A percentile compares a stretch with the other conserved stretches of the same genome.
These are phyloP conservation scores for Papilio dardanus DNA, from an alignment of 1,140 invertebrate genomes.

Conservation along the genomic window DNA sequence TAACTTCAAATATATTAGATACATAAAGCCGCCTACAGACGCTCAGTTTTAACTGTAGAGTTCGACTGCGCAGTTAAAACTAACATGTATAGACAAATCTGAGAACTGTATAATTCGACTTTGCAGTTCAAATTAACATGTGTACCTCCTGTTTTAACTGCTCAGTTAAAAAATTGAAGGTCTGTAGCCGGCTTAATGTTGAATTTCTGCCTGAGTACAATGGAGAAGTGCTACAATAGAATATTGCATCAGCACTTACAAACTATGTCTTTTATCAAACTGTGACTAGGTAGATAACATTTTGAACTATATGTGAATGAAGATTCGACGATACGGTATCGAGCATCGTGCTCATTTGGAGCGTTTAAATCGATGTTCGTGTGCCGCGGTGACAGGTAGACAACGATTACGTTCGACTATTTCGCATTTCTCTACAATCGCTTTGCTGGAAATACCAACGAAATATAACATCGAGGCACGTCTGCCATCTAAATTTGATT, in stretches of 20 bases:
- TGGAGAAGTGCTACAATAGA: not conserved
- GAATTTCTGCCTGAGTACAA: no score
- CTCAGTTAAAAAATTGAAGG: no score
- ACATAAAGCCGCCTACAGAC: no score
- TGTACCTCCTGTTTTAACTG: no score
- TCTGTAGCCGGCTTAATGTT: no score
- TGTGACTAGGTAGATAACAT: not conserved
- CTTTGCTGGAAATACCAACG: not conserved
- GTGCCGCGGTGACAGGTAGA: not conserved
- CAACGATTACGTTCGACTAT: constrained; percentile 13
- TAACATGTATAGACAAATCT: no score
- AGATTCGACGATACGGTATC: constrained; percentile 4
- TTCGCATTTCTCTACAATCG: not conserved
- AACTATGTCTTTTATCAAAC: not conserved
- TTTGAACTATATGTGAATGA: constrained; percentile 1
- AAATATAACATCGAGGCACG: constrained; percentile 4
- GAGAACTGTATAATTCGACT: no score
- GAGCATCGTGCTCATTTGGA: not conserved
- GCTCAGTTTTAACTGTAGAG: no score
- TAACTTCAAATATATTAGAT: no score
- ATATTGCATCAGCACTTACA: not conserved
- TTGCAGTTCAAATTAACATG: no score
- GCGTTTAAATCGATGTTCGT: constrained; percentile 5
- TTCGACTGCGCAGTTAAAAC: no score
- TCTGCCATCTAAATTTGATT: constrained; percentile 6